Evolutionary conservation across 1,140 invertebrate genomes (phyloP), one percentile per base, ranked within the genome.

Genomic region (Vollenhovia emeryi): DNA sequence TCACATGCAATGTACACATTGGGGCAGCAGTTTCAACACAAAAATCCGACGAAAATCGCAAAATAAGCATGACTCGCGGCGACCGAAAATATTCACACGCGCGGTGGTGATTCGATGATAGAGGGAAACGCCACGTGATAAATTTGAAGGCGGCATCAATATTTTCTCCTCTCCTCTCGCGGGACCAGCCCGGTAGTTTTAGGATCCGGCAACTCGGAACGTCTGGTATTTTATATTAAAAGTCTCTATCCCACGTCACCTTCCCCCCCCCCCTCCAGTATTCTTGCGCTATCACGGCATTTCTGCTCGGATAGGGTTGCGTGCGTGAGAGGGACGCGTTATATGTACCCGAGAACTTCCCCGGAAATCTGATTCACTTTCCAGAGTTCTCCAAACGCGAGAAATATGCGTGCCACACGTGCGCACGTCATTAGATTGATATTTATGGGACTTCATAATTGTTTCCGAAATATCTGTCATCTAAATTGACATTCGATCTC

Each of bases 221-320:
- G 85, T 87, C 52, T 68, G 90, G 85, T 88, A 90, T 90, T 91
- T 91, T 86, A 92, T 91, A 92, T 91, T 92, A 92, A 92, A 93
- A 92, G 88, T 85, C 86, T 90, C 89, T 84, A 64, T 62, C 62
- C 66, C 85, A n/a, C 82, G 50, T 82, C 85, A 52, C 43, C 27
- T n/a, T n/a, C n/a, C n/a, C n/a, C n/a, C n/a, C n/a, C n/a, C n/a
- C n/a, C n/a, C n/a, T n/a, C 30, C 30, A 60, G 36, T 43, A 45
- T 40, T n/a, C 18, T 48, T 69, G 11, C 24, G 71, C 43, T n/a
- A 78, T 40, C 40, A 11, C 15, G 48, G 59, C 64, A 87, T 84
- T 71, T 64, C 45, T 69, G n/a, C 18, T 24, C 69, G 15, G 5
- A 45, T 50, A 9, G n/a, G 50, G 30, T 55, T 62, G 48, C 76